These are phyloP conservation scores for Pseudorhombus dupliciocellatus DNA, from an alignment of 2,113 vertebrate species.

Conservation along the genomic window DNA sequence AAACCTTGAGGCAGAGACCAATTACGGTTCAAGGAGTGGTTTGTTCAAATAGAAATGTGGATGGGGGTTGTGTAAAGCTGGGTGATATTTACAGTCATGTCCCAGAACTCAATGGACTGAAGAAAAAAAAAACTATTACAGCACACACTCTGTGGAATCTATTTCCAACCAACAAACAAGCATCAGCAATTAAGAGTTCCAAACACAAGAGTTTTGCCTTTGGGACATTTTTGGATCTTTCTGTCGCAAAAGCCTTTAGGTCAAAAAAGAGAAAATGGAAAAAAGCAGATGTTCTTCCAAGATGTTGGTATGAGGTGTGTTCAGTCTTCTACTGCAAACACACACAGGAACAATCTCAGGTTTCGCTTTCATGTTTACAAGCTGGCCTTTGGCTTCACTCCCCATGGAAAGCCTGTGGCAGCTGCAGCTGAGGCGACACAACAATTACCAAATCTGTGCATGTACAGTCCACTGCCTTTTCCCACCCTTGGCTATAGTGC, in stretches of 20 bases:
- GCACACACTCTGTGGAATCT: no score
- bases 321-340: constrained; percentile 23
- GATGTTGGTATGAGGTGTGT: constrained; percentile 19
- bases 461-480: constrained; percentile 37
- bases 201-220: not conserved
- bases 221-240: no score
- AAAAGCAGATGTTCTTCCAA: not conserved
- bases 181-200: no score
- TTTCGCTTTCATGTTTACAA: constrained; percentile 63
- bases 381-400: constrained; percentile 59
- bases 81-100: not conserved
- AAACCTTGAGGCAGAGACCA: constrained; percentile 8
- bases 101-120: not conserved
- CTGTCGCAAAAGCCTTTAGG: not conserved
- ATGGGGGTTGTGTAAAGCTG: constrained; percentile 15
- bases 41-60: not conserved
- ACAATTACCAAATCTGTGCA: constrained; percentile 50
- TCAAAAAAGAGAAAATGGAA: not conserved
- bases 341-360: constrained; percentile 31
- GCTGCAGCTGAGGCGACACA: constrained; percentile 38
- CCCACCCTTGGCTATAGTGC: constrained; percentile 25
- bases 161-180: no score
- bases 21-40: constrained; percentile 11
- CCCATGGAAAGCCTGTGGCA: constrained; percentile 42
- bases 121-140: not conserved